These are phyloP conservation scores for Tapirus terrestris DNA, from an alignment of 2,113 vertebrate genomes.

Conservation along the genomic window DNA sequence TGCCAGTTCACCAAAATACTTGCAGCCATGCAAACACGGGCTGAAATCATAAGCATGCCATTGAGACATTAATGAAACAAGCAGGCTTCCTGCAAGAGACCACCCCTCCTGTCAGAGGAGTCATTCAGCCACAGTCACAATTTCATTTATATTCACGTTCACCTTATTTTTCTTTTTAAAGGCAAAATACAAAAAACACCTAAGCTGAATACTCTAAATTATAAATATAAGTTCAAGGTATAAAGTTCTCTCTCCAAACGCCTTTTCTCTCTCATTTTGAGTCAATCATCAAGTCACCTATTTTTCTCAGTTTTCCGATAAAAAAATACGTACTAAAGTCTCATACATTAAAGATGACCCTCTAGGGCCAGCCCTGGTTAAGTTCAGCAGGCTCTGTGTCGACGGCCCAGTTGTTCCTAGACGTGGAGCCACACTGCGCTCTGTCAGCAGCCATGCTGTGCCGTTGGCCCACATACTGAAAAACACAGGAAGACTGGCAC, in stretches of 20 bases:
- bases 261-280: conserved; percentile 41
- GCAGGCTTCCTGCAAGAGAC: not conserved
- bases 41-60: not conserved
- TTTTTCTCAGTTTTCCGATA: not conserved
- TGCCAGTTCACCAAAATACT: not conserved
- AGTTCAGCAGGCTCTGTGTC: too few species aligned
- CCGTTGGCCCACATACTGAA: too few species aligned
- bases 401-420: too few species aligned
- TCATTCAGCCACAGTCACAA: not conserved
- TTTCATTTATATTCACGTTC: not conserved
- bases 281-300: not conserved
- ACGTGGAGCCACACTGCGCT: too few species aligned
- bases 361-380: not conserved
- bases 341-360: not conserved
- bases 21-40: not conserved
- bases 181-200: conserved; percentile 25
- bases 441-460: too few species aligned
- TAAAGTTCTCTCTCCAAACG: not conserved
- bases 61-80: not conserved
- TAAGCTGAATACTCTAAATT: not conserved
- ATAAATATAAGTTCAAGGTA: not conserved
- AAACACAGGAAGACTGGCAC: too few species aligned
- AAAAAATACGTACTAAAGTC: not conserved
- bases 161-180: not conserved
- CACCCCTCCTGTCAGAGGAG: not conserved